Conservation (phyloP, 1,140 invertebrate species). For the Drosophila ananassae region DNA sequence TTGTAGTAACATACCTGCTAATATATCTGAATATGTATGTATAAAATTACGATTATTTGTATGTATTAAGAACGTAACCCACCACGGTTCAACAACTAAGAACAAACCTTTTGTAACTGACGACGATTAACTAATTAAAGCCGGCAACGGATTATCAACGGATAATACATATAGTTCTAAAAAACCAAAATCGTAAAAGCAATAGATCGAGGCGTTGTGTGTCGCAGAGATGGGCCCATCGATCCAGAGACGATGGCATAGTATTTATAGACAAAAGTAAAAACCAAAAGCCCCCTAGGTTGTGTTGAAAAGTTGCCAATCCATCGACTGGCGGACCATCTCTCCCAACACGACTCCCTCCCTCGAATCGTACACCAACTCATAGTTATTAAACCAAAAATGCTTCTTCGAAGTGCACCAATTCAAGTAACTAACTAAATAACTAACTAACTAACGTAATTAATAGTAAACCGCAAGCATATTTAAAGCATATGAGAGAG, state of each 20-base stretch:
- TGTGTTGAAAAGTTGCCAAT: slow-evolving; percentile 37
- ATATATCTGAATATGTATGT: slow-evolving; percentile 52
- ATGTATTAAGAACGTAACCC: slow-evolving; percentile 79
- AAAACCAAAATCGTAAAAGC: slow-evolving; percentile 33
- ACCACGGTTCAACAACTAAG: slow-evolving; percentile 80
- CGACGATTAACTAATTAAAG: slow-evolving; percentile 17
- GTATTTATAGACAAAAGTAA: slow-evolving; percentile 21
- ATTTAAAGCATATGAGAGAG: slow-evolving; percentile 64
- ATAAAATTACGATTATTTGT: slow-evolving; percentile 52
- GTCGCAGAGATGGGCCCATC: slow-evolving; percentile 29
- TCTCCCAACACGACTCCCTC: slow-evolving; percentile 5
- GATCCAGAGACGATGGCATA: slow-evolving; percentile 9
- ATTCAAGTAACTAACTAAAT: slow-evolving; percentile 41
- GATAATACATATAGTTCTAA: slow-evolving; percentile 2
- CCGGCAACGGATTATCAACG: slow-evolving; percentile 17
- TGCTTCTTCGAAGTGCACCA: slow-evolving; percentile 62
- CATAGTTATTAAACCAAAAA: slow-evolving; percentile 36
- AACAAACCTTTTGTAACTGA: slow-evolving; percentile 78
- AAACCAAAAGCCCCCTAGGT: slow-evolving; percentile 24
- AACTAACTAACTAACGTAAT: slow-evolving; percentile 16
- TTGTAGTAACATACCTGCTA: slow-evolving; percentile 54
- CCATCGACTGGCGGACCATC: slow-evolving; percentile 31
- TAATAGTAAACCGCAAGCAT: slow-evolving; percentile 47
- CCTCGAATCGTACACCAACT: slow-evolving; percentile 33
- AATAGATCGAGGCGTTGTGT: slow-evolving; percentile 29